Percentiles rank a stretch among this genome's conserved stretches.
Conservation (phyloP, 2,797 vertebrate species). For the Pipistrellus nathusii region DNA sequence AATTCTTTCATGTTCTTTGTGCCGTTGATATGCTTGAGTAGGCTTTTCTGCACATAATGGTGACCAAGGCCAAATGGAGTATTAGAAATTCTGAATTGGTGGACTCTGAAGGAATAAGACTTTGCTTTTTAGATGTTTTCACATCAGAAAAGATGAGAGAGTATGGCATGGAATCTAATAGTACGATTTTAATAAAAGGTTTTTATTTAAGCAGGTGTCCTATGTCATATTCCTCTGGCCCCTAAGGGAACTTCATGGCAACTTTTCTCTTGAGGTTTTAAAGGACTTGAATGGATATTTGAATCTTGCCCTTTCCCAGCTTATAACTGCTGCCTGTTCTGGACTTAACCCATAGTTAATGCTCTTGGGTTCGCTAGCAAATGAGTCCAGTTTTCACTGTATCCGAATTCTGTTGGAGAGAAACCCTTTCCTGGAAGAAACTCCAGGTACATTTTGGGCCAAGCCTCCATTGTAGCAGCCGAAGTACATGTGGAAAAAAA, state of each 20-base stretch:
- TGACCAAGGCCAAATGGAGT: background rate
- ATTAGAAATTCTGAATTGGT: conserved; percentile 39
- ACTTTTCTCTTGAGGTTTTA: conserved; percentile 48
- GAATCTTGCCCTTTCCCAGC: conserved; percentile 32
- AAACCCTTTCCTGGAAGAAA: conserved; percentile 12
- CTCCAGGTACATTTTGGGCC: background rate
- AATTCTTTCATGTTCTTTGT: conserved; percentile 5
- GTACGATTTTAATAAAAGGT: background rate
- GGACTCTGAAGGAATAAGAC: background rate
- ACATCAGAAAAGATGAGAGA: background rate
- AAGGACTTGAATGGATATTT: conserved; percentile 33
- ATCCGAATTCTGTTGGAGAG: background rate
- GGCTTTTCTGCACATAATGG: conserved; percentile 9
- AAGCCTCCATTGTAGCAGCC: background rate
- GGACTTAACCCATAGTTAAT: conserved; percentile 6
- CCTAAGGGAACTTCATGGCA: background rate
- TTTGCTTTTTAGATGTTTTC: conserved; percentile 48
- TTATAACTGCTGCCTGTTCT: background rate
- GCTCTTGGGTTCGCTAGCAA: conserved; percentile 2
- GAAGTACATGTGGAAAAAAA: background rate
- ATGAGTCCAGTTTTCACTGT: background rate
- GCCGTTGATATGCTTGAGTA: background rate
- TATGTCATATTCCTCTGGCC: conserved; percentile 24
- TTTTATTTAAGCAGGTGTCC: conserved; percentile 45
- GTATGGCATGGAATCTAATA: background rate